phyloP scores from a whole-genome alignment of 2,113 vertebrate genomes.

The Calyptomena viridis region DNA sequence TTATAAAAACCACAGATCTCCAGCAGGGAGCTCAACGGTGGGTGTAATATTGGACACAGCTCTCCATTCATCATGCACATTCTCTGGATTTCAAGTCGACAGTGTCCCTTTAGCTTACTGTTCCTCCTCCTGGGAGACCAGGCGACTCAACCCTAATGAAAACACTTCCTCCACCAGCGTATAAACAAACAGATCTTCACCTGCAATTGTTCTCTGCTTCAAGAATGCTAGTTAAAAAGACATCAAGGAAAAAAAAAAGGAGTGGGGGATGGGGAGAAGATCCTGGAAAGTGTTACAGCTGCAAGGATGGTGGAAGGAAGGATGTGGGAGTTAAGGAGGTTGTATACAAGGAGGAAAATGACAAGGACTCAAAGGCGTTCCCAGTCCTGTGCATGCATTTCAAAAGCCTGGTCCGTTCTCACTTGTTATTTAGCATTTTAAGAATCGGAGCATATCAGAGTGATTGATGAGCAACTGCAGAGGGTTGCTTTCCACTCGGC shows the following conservation, averaged over 20 bases:
- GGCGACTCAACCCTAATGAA: conserved; percentile 7
- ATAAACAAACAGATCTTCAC: conserved; percentile 39
- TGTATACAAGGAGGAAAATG: conserved; percentile 48
- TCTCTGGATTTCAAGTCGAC: conserved; percentile 47
- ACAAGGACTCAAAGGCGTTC: conserved; percentile 48
- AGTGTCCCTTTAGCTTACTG: conserved; percentile 20
- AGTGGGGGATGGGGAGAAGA: not conserved
- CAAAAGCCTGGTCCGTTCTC: not conserved
- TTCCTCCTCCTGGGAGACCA: not conserved
- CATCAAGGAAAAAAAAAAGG: not conserved
- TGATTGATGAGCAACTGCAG: not conserved
- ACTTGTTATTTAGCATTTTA: not conserved
- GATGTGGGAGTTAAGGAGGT: conserved; percentile 62
- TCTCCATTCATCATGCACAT: conserved; percentile 48
- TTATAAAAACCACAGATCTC: conserved; percentile 49
- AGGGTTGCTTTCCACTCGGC: not conserved
- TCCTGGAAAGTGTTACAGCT: conserved; percentile 50
- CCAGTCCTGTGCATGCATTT: not conserved
- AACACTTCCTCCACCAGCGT: conserved; percentile 55
- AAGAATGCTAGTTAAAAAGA: not conserved
- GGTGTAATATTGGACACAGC: conserved; percentile 49
- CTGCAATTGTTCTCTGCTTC: conserved; percentile 19
- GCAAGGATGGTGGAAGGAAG: conserved; percentile 54
- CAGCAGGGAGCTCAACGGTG: conserved; percentile 32
- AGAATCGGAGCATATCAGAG: not conserved